Percentiles rank a stretch among this genome's conserved stretches.
phyloP scores from a whole-genome alignment of 1,140 invertebrate genomes.

The Planococcus citri region DNA sequence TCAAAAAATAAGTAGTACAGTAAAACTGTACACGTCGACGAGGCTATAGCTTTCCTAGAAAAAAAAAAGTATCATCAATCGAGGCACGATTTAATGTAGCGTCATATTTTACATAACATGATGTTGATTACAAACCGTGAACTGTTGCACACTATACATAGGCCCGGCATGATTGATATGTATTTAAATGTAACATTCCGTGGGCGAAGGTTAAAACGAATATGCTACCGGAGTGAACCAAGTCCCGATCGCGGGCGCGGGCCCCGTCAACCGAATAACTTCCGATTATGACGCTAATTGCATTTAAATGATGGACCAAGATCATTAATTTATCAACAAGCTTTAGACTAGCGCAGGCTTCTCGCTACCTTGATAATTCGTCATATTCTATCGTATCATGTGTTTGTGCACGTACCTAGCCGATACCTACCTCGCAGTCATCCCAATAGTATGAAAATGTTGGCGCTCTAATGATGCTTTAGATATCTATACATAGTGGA shows the following conservation, averaged over 20 bases:
- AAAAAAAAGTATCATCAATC: not conserved
- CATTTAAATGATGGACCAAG: conserved; percentile 3
- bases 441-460: not conserved
- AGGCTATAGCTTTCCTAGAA: too few species aligned
- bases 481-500: not conserved
- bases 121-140: conserved; percentile 2
- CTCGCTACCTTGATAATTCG: not conserved
- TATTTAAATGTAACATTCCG: conserved; percentile 4
- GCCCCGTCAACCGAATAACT: not conserved
- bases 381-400: not conserved
- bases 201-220: conserved; percentile 6
- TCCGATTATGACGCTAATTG: conserved; percentile 2
- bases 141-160: not conserved
- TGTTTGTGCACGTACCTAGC: too few species aligned
- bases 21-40: too few species aligned
- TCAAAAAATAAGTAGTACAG: too few species aligned
- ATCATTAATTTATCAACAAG: conserved; percentile 4
- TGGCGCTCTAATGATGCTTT: not conserved
- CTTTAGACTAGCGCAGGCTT: not conserved
- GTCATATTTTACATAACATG: not conserved
- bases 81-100: not conserved
- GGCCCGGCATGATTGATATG: not conserved
- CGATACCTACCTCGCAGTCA: too few species aligned
- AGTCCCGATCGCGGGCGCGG: too few species aligned
- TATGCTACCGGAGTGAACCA: not conserved